Conservation (phyloP, 1,140 invertebrate species). For the Luehdorfia chinensis region DNA sequence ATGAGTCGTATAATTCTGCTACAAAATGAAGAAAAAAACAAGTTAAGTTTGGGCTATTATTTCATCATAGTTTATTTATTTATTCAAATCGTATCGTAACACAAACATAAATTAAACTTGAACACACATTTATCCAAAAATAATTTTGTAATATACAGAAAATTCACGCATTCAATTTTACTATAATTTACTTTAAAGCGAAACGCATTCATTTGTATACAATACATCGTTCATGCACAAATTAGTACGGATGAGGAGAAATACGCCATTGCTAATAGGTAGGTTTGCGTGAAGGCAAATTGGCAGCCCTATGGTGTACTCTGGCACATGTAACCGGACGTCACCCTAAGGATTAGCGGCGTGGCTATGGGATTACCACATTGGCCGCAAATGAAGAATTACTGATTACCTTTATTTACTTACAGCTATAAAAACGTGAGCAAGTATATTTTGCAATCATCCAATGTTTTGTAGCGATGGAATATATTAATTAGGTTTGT, state of each 20-base stretch:
- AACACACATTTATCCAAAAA: too few relatives aligned
- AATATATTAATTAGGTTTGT: neutral
- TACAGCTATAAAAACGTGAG: constrained; percentile 1
- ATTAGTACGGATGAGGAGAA: neutral
- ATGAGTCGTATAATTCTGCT: too few relatives aligned
- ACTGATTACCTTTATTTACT: constrained; percentile 58
- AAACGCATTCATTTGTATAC: neutral
- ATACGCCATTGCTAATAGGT: neutral
- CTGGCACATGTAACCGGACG: constrained; percentile 60
- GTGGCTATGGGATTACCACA: constrained; percentile 75
- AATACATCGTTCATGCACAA: constrained; percentile 1
- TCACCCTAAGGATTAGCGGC: constrained; percentile 74
- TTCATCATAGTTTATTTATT: too few relatives aligned
- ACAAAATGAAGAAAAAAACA: too few relatives aligned
- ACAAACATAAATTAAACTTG: too few relatives aligned
- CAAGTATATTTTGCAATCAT: neutral
- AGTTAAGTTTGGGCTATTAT: too few relatives aligned
- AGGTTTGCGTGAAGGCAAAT: constrained; percentile 4
- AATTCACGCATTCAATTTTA: too few relatives aligned
- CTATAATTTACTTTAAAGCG: neutral
- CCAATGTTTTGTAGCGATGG: neutral
- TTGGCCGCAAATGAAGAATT: constrained; percentile 76
- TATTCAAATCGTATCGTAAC: too few relatives aligned
- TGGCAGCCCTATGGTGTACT: constrained; percentile 48
- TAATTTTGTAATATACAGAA: too few relatives aligned